Evolutionary conservation across 2,888 invertebrate genomes (phyloP).

Genomic region (Troglohyphantes excavatus): DNA sequence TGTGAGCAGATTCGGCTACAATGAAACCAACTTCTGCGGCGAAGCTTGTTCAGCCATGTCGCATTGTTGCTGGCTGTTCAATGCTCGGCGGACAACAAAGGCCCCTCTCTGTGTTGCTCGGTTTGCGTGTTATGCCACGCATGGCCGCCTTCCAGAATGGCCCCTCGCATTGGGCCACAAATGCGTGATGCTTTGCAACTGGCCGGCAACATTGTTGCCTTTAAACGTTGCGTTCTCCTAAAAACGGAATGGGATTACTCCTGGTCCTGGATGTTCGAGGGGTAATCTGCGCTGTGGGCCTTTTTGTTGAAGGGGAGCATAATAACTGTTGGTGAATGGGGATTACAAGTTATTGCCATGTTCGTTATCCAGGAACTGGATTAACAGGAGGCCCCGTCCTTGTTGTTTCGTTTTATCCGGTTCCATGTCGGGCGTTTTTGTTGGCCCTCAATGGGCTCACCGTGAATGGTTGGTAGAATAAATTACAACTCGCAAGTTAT

Average conservation of each 20-base stretch:
- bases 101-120: slow-evolving; percentile 58
- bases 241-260: slow-evolving; percentile 58
- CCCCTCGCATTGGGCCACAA: slow-evolving; percentile 11
- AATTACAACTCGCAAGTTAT: too few relatives aligned
- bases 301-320: slow-evolving; percentile 37
- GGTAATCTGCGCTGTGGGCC: slow-evolving; percentile 49
- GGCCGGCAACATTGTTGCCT: slow-evolving; percentile 54
- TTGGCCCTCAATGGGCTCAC: neutral
- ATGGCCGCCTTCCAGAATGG: slow-evolving; percentile 53
- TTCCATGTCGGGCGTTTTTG: neutral
- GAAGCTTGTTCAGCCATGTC: slow-evolving; percentile 51
- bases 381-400: slow-evolving; percentile 16
- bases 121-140: slow-evolving; percentile 66
- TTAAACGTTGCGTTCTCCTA: slow-evolving; percentile 2
- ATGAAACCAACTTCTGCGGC: slow-evolving; percentile 36
- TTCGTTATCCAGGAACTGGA: slow-evolving; percentile 57
- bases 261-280: slow-evolving; percentile 14
- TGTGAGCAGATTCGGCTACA: slow-evolving; percentile 41
- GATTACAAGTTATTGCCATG: slow-evolving; percentile 70
- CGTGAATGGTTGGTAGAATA: neutral
- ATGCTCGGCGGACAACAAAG: slow-evolving; percentile 23
- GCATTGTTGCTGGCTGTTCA: slow-evolving; percentile 42
- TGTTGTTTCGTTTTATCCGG: neutral
- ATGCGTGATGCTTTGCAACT: slow-evolving; percentile 54
- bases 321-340: slow-evolving; percentile 44